phyloP scores from a whole-genome alignment of 2,797 vertebrate genomes.

The Caiman crocodilus region DNA sequence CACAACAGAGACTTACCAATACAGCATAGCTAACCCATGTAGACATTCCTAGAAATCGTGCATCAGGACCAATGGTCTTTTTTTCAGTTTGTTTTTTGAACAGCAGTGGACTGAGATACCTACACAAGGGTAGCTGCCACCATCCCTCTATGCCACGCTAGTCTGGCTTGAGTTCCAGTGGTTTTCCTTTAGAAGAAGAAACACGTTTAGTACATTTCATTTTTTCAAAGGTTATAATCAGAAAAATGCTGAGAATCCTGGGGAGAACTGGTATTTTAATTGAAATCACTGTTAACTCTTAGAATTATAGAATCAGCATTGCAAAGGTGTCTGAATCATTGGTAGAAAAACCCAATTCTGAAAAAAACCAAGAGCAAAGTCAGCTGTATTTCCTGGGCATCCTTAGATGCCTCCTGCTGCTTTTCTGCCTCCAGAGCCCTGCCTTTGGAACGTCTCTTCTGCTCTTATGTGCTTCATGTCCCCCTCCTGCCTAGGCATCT shows the following conservation, averaged over 20 bases:
- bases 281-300: not conserved
- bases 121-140: constrained; percentile 38
- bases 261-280: constrained; percentile 20
- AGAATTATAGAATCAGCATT: not conserved
- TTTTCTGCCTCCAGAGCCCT: not conserved
- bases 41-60: constrained; percentile 33
- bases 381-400: not conserved
- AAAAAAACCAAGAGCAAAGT: not conserved
- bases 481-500: not conserved
- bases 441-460: not conserved
- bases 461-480: not conserved
- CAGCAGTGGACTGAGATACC: constrained; percentile 19
- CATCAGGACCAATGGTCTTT: constrained; percentile 34
- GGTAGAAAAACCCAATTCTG: not conserved
- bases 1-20: constrained; percentile 28
- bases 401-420: not conserved
- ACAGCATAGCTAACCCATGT: not conserved
- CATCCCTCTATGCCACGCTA: constrained; percentile 12
- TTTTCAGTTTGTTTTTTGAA: constrained; percentile 36
- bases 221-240: not conserved
- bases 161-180: constrained; percentile 54
- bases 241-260: not conserved
- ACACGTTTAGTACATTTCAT: constrained; percentile 38
- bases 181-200: constrained; percentile 47
- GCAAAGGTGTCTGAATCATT: constrained; percentile 3